These are phyloP conservation scores for Drosophila trichaetosa DNA, from an alignment of 2,888 invertebrate species.

Conservation along the genomic window DNA sequence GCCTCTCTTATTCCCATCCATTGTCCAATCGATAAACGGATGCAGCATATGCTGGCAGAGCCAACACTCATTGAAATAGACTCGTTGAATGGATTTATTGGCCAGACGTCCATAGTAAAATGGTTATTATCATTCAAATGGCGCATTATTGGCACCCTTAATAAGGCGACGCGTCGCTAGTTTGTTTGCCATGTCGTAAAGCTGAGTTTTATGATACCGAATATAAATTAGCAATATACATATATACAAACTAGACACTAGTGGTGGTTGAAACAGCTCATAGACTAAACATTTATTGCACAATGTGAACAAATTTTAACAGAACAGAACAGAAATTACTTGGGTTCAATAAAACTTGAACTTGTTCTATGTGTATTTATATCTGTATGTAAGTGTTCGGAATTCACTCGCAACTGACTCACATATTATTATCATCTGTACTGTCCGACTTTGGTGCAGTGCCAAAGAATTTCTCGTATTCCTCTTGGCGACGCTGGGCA, in stretches of 20 bases:
- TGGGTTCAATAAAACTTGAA: conserved; percentile 73
- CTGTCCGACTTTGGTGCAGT: conserved; percentile 61
- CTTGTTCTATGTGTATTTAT: conserved; percentile 40
- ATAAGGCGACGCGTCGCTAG: conserved; percentile 19
- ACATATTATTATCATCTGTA: conserved; percentile 60
- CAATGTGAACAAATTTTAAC: conserved; percentile 51
- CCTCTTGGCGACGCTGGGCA: conserved; percentile 71
- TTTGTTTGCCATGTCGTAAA: conserved; percentile 68
- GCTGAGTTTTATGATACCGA: conserved; percentile 41
- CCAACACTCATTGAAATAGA: not conserved
- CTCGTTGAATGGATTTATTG: conserved; percentile 58
- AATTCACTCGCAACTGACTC: conserved; percentile 8
- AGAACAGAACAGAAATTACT: conserved; percentile 9
- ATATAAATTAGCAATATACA: conserved; percentile 47
- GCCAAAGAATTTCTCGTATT: conserved; percentile 82
- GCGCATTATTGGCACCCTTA: conserved; percentile 55
- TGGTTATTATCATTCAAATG: conserved; percentile 74
- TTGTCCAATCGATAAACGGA: conserved; percentile 62
- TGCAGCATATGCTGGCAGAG: conserved; percentile 18
- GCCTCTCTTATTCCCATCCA: conserved; percentile 11
- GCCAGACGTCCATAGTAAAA: conserved; percentile 63
- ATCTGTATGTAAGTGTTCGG: not conserved
- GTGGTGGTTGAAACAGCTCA: conserved; percentile 50
- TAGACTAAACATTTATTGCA: conserved; percentile 68
- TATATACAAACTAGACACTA: not conserved